Percentiles rank a stretch among this genome's conserved stretches.
phyloP scores from a whole-genome alignment of 2,888 invertebrate species.

The Cartodere bifasciata region DNA sequence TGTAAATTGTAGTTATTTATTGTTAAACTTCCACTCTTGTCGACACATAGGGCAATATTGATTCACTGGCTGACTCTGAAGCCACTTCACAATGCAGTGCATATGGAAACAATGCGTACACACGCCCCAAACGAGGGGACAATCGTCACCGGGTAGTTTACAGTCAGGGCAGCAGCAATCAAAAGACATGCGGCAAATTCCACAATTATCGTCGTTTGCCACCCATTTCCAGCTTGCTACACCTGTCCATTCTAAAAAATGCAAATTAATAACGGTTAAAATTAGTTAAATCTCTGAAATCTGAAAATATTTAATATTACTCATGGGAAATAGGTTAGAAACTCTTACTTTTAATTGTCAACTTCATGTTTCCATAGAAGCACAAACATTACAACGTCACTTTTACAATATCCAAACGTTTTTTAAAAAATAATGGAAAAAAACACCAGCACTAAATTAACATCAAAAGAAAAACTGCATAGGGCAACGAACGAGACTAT shows the following conservation, averaged over 20 bases:
- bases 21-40: conserved; percentile 97
- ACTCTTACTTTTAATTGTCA: conserved; percentile 11
- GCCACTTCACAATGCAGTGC: conserved; percentile 99
- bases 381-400: no score
- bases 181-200: conserved; percentile 98
- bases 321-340: not conserved
- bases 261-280: conserved; percentile 7
- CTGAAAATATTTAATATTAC: not conserved
- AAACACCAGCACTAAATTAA: no score
- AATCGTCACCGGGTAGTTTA: conserved; percentile 94
- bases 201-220: conserved; percentile 97
- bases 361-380: conserved; percentile 12
- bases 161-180: conserved; percentile 98
- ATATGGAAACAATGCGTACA: conserved; percentile 99
- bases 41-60: conserved; percentile 95
- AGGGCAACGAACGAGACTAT: no score
- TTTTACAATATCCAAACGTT: no score
- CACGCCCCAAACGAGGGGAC: conserved; percentile 95
- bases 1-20: conserved; percentile 40
- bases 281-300: not conserved
- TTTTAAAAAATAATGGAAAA: no score
- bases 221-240: conserved; percentile 99
- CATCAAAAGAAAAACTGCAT: no score
- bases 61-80: conserved; percentile 80
- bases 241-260: conserved; percentile 68